phyloP scores from a whole-genome alignment of 2,888 invertebrate genomes.

The Exocentrus adspersus region DNA sequence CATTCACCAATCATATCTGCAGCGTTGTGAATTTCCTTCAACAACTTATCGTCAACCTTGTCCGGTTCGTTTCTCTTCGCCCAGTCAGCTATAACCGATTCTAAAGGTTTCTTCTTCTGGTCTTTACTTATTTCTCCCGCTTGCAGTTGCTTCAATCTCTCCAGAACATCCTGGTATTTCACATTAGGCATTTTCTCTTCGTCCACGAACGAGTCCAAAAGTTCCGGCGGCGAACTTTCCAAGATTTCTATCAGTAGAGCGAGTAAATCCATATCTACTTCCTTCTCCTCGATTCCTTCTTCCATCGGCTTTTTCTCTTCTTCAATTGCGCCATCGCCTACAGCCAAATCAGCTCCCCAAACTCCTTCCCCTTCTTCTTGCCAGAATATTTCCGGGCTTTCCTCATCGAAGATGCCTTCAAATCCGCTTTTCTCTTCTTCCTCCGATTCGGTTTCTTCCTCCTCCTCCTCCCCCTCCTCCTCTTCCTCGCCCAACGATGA shows the following conservation, averaged over 20 bases:
- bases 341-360: slow-evolving; percentile 16
- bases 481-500: slow-evolving; percentile 42
- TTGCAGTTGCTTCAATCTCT: slow-evolving; percentile 46
- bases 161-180: slow-evolving; percentile 47
- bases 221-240: slow-evolving; percentile 46
- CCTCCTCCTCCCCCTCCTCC: slow-evolving; percentile 32
- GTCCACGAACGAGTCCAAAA: slow-evolving; percentile 44
- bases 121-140: slow-evolving; percentile 16
- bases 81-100: slow-evolving; percentile 53
- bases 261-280: slow-evolving; percentile 41
- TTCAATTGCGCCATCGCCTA: slow-evolving; percentile 2
- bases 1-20: slow-evolving; percentile 46
- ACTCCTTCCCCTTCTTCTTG: slow-evolving; percentile 22
- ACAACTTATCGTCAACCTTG: slow-evolving; percentile 46
- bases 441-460: slow-evolving; percentile 25
- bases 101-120: slow-evolving; percentile 41
- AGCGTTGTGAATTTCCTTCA: slow-evolving; percentile 52
- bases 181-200: slow-evolving; percentile 42
- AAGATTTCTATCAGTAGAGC: slow-evolving; percentile 50
- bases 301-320: slow-evolving; percentile 25
- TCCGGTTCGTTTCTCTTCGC: slow-evolving; percentile 50
- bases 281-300: slow-evolving; percentile 33
- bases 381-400: slow-evolving; percentile 14
- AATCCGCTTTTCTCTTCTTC: slow-evolving; percentile 17
- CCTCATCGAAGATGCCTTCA: slow-evolving; percentile 18